Percentiles rank a stretch among this genome's conserved stretches.
Evolutionary conservation across 1,140 invertebrate species (phyloP).

Genomic region (Manduca sexta): DNA sequence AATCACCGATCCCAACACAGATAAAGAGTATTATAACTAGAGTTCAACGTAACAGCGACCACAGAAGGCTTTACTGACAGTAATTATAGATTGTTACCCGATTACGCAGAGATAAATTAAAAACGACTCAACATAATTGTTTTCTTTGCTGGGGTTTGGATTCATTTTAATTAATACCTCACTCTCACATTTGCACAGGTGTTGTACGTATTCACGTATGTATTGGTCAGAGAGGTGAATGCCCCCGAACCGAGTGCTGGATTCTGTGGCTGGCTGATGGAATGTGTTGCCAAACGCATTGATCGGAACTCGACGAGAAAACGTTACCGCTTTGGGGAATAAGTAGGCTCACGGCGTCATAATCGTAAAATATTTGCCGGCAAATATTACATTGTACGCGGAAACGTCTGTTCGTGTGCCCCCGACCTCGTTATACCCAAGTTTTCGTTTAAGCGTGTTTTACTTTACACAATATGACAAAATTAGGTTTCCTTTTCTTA

Average conservation of each 20-base stretch:
- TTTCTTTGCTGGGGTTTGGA: neutral
- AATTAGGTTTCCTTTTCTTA: too few species aligned
- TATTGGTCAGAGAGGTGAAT: conserved; percentile 42
- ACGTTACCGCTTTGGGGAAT: conserved; percentile 31
- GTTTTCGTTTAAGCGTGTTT: too few species aligned
- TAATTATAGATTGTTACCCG: too few species aligned
- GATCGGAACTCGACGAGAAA: conserved; percentile 50
- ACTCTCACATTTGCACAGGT: neutral
- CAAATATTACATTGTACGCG: neutral
- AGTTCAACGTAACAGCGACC: too few species aligned
- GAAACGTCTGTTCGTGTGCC: too few species aligned
- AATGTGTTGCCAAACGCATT: conserved; percentile 64
- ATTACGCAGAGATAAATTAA: too few species aligned
- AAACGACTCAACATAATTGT: neutral
- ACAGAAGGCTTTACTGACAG: too few species aligned
- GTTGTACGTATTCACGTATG: conserved; percentile 12
- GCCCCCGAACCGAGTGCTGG: conserved; percentile 41
- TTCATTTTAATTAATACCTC: conserved; percentile 8
- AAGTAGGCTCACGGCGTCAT: conserved; percentile 18
- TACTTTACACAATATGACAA: too few species aligned
- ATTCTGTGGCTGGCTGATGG: conserved; percentile 46
- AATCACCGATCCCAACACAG: too few species aligned
- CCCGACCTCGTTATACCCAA: too few species aligned
- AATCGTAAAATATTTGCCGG: conserved; percentile 4
- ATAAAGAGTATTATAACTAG: too few species aligned